Evolutionary conservation across 2,113 vertebrate genomes (phyloP).

Genomic region (Corydoras maculifer): DNA sequence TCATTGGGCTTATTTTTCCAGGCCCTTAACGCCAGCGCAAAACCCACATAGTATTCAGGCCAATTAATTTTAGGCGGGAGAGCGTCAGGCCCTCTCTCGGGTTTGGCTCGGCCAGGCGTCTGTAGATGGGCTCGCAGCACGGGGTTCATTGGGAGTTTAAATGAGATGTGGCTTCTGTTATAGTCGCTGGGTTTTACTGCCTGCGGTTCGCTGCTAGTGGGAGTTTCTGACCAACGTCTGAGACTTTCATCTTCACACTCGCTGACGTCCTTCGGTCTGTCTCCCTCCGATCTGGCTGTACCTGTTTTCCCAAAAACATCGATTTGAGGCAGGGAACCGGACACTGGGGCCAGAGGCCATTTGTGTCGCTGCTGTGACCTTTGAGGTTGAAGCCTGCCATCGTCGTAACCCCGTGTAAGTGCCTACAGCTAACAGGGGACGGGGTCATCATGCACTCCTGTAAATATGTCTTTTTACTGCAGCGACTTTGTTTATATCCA

Average conservation of each 20-base stretch:
- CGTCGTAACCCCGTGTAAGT: slow-evolving; percentile 55
- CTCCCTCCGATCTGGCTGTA: neutral
- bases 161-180: slow-evolving; percentile 52
- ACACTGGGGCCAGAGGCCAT: slow-evolving; percentile 70
- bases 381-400: slow-evolving; percentile 68
- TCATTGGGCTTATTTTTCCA: slow-evolving; percentile 44
- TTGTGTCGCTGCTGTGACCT: slow-evolving; percentile 69
- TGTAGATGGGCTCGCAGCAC: slow-evolving; percentile 49
- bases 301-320: slow-evolving; percentile 67
- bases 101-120: slow-evolving; percentile 47
- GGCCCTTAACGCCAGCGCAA: slow-evolving; percentile 39
- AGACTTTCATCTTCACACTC: slow-evolving; percentile 48
- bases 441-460: no score
- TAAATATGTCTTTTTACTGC: no score
- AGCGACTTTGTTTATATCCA: no score
- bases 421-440: neutral
- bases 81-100: slow-evolving; percentile 48
- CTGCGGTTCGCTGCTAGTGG: slow-evolving; percentile 62
- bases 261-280: neutral
- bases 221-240: slow-evolving; percentile 60
- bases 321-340: slow-evolving; percentile 70
- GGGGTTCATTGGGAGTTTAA: slow-evolving; percentile 56
- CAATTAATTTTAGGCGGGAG: slow-evolving; percentile 56
- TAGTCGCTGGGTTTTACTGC: slow-evolving; percentile 57
- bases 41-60: slow-evolving; percentile 44